Conservation (phyloP, 2,888 invertebrate species). For the Germaria angustata region DNA sequence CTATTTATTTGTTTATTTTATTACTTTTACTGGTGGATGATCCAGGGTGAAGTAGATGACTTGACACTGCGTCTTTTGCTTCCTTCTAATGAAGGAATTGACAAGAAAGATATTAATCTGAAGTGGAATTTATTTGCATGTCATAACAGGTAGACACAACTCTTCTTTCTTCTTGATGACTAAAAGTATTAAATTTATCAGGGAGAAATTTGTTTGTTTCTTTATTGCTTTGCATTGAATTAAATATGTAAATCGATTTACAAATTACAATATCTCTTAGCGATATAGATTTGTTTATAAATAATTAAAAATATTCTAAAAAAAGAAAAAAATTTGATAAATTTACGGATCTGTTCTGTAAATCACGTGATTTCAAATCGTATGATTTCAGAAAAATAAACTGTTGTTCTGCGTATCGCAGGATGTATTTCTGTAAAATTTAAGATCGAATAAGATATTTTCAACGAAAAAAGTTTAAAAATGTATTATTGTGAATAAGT, state of each 20-base stretch:
- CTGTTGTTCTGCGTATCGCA: no score
- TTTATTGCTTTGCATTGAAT: not conserved
- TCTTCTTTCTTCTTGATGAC: conserved; percentile 11
- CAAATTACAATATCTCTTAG: no score
- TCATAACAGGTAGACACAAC: conserved; percentile 64
- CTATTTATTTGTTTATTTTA: conserved; percentile 63
- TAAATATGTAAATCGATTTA: conserved; percentile 30
- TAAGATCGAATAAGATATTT: no score
- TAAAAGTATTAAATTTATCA: conserved; percentile 22
- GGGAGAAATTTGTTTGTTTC: not conserved
- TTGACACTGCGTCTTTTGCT: not conserved
- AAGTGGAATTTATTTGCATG: conserved; percentile 73
- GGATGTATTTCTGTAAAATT: no score
- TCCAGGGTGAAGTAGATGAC: not conserved
- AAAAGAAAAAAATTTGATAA: no score
- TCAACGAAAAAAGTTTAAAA: no score
- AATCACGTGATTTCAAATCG: no score
- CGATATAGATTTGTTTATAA: no score
- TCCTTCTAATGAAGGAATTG: conserved; percentile 45
- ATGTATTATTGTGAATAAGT: no score
- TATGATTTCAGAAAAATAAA: no score
- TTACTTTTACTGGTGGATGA: conserved; percentile 26
- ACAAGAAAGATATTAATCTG: conserved; percentile 67
- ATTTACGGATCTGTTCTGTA: no score
- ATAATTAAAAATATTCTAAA: no score